phyloP scores from a whole-genome alignment of 2,888 invertebrate genomes.

The Drosophila multiciliata region DNA sequence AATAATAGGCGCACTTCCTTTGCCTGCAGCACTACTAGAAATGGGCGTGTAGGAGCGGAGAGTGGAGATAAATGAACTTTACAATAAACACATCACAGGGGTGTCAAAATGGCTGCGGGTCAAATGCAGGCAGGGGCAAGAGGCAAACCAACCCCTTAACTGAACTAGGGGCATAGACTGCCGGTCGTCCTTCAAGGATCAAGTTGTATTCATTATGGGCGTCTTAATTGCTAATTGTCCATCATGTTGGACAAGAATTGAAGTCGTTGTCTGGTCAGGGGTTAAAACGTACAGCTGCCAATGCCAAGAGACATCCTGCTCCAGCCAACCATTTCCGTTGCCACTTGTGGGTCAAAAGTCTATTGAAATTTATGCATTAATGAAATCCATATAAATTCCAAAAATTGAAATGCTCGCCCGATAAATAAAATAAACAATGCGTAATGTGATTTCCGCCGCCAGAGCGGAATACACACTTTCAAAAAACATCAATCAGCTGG shows the following conservation, averaged over 20 bases:
- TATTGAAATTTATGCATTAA: slow-evolving; percentile 48
- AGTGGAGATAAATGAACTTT: slow-evolving; percentile 57
- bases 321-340: slow-evolving; percentile 62
- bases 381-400: slow-evolving; percentile 19
- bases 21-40: slow-evolving; percentile 34
- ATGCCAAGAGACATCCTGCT: slow-evolving; percentile 27
- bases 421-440: slow-evolving; percentile 60
- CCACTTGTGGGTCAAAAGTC: slow-evolving; percentile 12
- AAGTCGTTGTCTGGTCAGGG: slow-evolving; percentile 26
- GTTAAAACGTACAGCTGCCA: slow-evolving; percentile 61
- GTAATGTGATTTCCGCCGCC: slow-evolving; percentile 65
- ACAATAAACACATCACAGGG: slow-evolving; percentile 63
- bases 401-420: slow-evolving; percentile 40
- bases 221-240: slow-evolving; percentile 65
- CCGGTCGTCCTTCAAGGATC: slow-evolving; percentile 31
- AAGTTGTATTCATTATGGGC: slow-evolving; percentile 28
- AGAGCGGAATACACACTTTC: slow-evolving; percentile 49
- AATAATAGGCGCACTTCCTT: slow-evolving; percentile 32
- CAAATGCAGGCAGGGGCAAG: background rate
- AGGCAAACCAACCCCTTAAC: slow-evolving; percentile 42
- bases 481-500: slow-evolving; percentile 69
- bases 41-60: slow-evolving; percentile 53
- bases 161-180: background rate
- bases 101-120: slow-evolving; percentile 72
- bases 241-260: slow-evolving; percentile 63